Percentiles rank a stretch among this genome's conserved stretches.
Evolutionary conservation across 2,797 vertebrate genomes (phyloP).

Genomic region (Sorex maritimensis): DNA sequence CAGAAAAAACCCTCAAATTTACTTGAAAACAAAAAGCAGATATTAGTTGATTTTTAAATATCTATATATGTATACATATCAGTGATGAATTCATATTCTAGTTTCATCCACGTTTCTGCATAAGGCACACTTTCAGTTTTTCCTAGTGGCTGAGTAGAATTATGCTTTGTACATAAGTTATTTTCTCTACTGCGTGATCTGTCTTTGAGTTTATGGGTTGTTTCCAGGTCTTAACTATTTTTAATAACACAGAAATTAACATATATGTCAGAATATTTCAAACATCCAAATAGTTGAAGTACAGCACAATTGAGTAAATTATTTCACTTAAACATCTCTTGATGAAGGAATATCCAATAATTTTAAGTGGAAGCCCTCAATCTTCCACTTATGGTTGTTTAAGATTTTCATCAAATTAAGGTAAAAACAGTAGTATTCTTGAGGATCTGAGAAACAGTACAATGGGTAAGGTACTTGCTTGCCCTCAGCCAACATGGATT

Average conservation of each 20-base stretch:
- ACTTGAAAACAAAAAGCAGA: neutral
- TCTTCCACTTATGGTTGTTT: constrained; percentile 32
- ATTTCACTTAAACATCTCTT: constrained; percentile 65
- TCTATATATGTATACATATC: too few species aligned
- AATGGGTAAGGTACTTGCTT: too few species aligned
- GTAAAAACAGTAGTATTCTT: constrained; percentile 41
- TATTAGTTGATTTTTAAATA: neutral
- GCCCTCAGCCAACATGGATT: too few species aligned
- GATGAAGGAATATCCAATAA: constrained; percentile 56
- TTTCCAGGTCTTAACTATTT: too few species aligned
- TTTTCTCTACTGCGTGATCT: too few species aligned
- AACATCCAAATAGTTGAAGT: constrained; percentile 78
- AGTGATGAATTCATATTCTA: neutral
- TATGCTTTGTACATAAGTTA: too few species aligned
- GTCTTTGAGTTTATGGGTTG: too few species aligned
- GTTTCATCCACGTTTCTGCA: too few species aligned
- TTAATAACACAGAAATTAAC: too few species aligned
- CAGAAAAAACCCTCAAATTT: neutral
- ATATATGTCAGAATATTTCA: constrained; percentile 7
- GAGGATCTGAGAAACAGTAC: too few species aligned
- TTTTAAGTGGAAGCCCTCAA: constrained; percentile 67
- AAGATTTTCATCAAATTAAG: constrained; percentile 65
- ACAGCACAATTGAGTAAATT: constrained; percentile 64
- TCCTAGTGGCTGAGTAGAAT: too few species aligned
- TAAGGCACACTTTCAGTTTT: too few species aligned